These are phyloP conservation scores for Cryptocephalus primarius DNA, from an alignment of 2,888 invertebrate species.

Conservation along the genomic window DNA sequence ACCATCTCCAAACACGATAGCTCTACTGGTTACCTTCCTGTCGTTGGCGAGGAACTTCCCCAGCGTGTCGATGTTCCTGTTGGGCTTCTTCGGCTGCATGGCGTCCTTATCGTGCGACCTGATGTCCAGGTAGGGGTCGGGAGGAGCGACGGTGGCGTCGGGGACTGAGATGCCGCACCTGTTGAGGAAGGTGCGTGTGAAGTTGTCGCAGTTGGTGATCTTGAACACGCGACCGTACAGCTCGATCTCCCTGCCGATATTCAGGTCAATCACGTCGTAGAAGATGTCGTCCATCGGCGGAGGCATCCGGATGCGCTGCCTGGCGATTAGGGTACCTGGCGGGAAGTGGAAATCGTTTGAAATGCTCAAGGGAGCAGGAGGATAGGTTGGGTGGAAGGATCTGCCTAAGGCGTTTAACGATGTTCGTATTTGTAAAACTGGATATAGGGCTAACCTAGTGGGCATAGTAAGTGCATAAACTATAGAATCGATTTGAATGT, in stretches of 20 bases:
- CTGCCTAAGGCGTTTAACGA: too few species aligned
- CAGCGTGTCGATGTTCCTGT: slow-evolving; percentile 51
- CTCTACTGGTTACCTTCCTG: slow-evolving; percentile 39
- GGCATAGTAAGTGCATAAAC: too few species aligned
- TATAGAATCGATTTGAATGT: too few species aligned
- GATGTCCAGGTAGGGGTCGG: slow-evolving; percentile 42
- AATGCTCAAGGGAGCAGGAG: too few species aligned
- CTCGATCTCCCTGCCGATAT: slow-evolving; percentile 68
- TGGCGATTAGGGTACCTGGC: slow-evolving; percentile 66
- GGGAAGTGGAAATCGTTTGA: slow-evolving; percentile 10
- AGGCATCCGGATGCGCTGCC: slow-evolving; percentile 72
- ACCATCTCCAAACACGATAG: neutral
- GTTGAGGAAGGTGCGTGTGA: slow-evolving; percentile 75
- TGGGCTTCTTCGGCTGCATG: slow-evolving; percentile 40
- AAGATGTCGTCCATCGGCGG: slow-evolving; percentile 62
- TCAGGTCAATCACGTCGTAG: slow-evolving; percentile 77
- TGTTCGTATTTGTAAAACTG: too few species aligned
- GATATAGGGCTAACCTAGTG: too few species aligned
- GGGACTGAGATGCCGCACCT: slow-evolving; percentile 76
- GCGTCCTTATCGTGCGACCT: slow-evolving; percentile 33
- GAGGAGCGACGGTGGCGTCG: slow-evolving; percentile 49
- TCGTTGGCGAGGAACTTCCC: slow-evolving; percentile 78
- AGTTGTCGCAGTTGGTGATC: slow-evolving; percentile 77
- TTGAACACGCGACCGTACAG: slow-evolving; percentile 73
- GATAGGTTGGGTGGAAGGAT: too few species aligned